phyloP scores from a whole-genome alignment of 2,797 vertebrate genomes.

The Alosa sapidissima region DNA sequence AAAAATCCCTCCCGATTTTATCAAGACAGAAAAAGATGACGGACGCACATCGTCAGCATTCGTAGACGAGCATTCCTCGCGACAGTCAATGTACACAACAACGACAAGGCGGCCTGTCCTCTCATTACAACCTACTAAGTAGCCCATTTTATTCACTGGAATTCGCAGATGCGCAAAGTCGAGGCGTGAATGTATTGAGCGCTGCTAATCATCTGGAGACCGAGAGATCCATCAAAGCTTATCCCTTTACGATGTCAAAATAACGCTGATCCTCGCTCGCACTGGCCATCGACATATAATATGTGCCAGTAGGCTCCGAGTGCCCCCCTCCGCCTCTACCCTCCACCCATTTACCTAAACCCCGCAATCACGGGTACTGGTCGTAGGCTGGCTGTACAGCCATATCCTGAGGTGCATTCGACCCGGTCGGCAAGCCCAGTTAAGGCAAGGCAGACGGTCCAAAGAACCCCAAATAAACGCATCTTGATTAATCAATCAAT shows the following conservation, averaged over 20 bases:
- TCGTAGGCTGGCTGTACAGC: not conserved
- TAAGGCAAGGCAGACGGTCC: not conserved
- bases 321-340: not conserved
- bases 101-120: not conserved
- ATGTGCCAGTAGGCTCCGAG: not conserved
- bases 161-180: not conserved
- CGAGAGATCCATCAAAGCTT: slow-evolving; percentile 14
- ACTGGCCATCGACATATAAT: not conserved
- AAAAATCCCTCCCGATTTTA: not conserved
- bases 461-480: not conserved
- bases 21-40: not conserved
- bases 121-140: not conserved
- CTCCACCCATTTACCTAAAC: not conserved
- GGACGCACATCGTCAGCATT: not conserved
- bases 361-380: not conserved
- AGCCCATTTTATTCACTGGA: not conserved
- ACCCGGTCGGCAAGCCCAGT: not conserved
- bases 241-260: not conserved
- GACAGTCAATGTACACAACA: not conserved
- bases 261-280: slow-evolving; percentile 1
- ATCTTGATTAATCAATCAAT: not conserved
- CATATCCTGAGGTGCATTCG: not conserved
- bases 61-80: not conserved
- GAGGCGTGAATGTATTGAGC: not conserved
- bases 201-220: not conserved